These are phyloP conservation scores for Aporophyla lueneburgensis DNA, from an alignment of 2,888 invertebrate species.

Conservation along the genomic window DNA sequence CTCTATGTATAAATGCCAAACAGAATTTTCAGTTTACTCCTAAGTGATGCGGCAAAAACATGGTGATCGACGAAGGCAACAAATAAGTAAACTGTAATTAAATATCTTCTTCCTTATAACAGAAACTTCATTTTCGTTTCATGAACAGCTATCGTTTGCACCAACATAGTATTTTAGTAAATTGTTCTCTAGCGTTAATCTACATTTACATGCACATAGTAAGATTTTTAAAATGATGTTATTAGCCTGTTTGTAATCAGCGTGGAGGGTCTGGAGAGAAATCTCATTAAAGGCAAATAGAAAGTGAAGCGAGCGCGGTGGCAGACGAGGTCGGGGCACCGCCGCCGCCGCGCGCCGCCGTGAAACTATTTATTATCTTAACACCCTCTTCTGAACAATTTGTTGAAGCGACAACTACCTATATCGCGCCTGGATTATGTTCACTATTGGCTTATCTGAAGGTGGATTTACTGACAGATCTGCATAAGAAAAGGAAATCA, in stretches of 20 bases:
- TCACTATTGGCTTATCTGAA: neutral
- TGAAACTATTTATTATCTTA: slow-evolving; percentile 28
- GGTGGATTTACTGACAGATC: neutral
- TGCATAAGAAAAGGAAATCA: neutral
- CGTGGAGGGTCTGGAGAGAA: slow-evolving; percentile 66
- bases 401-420: slow-evolving; percentile 23
- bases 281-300: slow-evolving; percentile 71
- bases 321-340: slow-evolving; percentile 17
- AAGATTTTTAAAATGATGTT: slow-evolving; percentile 62
- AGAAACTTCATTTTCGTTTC: neutral
- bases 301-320: slow-evolving; percentile 51
- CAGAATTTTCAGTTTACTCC: neutral
- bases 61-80: neutral
- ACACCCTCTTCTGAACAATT: slow-evolving; percentile 35
- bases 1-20: neutral
- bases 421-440: neutral
- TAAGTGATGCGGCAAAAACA: neutral
- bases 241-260: slow-evolving; percentile 69
- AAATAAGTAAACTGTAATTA: neutral
- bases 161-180: slow-evolving; percentile 20
- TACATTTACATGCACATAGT: slow-evolving; percentile 46
- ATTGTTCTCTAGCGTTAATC: slow-evolving; percentile 43
- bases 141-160: slow-evolving; percentile 4
- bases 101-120: neutral
- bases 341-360: slow-evolving; percentile 4